Evolutionary conservation across 2,888 invertebrate species (phyloP), one percentile per base, ranked within the genome.

Genomic region (Halocaridina rubra): DNA sequence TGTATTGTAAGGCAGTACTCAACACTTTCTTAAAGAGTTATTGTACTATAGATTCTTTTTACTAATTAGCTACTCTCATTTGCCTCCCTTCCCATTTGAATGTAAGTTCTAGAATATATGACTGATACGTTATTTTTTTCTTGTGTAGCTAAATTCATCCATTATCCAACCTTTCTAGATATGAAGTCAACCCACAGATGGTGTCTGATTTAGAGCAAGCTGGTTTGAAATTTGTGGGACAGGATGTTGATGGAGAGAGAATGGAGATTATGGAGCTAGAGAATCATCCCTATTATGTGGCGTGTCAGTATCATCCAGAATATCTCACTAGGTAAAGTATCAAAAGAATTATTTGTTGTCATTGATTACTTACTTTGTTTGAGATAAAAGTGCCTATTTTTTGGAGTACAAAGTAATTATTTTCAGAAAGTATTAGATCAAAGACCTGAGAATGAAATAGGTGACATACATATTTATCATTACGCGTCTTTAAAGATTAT

Each of bases 221-320:
- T 32, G 99, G 99, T 0, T 92, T 99, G 90, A 94, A 93, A 88
- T 99, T 99, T 92, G 97, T 98, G 32, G 93, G 92, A n/a, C 91
- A 92, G 88, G 92, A 92, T 89, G 87, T 85, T 19, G 88, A 87
- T 24, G 85, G 84, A 4, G 80, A 85, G 24, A 93, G 99, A 32
- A 99, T 99, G 98, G 99, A 99, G 92, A 95, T 99, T 39, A 93
- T 97, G 72, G 95, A 97, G 90, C 92, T 99, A 19, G 94, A 89
- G 91, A 93, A 93, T 77, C 99, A 99, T 92, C 96, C 96, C 0
- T 99, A 96, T 91, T 99, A 96, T 90, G 96, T 98, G 4, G 96
- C 96, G 0, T 98, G 98, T 1, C 99, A 99, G 91, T 99, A 95
- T 92, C 99, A 99, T 91, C 99, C 99, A 0, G 99, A 99, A 91